phyloP scores from a whole-genome alignment of 2,113 vertebrate species.

The Scolopax mira region DNA sequence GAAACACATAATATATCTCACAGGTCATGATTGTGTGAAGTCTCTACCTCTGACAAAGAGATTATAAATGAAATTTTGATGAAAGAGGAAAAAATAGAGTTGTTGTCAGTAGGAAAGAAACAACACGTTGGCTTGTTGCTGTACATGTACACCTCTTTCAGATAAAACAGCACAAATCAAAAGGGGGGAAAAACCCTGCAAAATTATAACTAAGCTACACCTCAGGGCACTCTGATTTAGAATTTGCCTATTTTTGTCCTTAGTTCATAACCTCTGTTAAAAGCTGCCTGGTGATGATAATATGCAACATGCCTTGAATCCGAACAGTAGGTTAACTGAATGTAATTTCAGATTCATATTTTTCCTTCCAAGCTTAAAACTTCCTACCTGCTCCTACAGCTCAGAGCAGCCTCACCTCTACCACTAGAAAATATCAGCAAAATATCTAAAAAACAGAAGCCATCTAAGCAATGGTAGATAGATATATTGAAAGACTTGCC shows the following conservation, averaged over 20 bases:
- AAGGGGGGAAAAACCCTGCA: accelerated
- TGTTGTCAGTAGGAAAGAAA: background rate
- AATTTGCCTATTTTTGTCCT: background rate
- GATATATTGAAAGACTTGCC: background rate
- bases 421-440: background rate
- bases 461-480: background rate
- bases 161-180: background rate
- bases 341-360: background rate
- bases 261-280: background rate
- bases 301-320: background rate
- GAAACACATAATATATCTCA: background rate
- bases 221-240: background rate
- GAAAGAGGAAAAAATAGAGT: background rate
- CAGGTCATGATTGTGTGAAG: background rate
- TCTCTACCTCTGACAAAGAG: background rate
- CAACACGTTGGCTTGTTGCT: background rate
- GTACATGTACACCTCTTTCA: background rate
- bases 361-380: background rate
- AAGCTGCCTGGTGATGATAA: background rate
- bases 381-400: background rate
- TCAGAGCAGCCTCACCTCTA: background rate
- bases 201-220: background rate
- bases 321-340: background rate
- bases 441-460: background rate
- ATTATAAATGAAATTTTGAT: background rate